phyloP scores from a whole-genome alignment of 30 jellyfish, hydroid and myxozoan genomes.

The Turritopsis dohrnii region DNA sequence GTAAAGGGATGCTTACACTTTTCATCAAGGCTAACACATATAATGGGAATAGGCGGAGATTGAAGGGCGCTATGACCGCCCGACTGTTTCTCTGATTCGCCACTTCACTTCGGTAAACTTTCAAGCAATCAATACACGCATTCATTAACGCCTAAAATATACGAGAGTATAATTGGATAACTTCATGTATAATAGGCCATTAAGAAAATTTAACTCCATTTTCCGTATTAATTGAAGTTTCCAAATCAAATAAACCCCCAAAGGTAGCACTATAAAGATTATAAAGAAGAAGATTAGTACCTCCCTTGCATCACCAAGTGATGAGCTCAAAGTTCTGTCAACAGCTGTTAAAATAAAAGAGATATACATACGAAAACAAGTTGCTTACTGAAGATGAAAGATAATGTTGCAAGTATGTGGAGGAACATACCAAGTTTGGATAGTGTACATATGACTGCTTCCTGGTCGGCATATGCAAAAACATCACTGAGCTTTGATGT shows the following conservation, averaged over 20 bases:
- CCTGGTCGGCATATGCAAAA: constrained; percentile 83
- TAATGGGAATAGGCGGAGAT: constrained; percentile 67
- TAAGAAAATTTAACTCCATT: too few relatives aligned
- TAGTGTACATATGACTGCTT: constrained; percentile 63
- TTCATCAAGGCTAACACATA: constrained; percentile 59
- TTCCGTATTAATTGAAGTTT: too few relatives aligned
- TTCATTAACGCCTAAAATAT: constrained; percentile 67
- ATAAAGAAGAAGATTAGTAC: constrained; percentile 24
- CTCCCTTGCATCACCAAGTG: constrained; percentile 98
- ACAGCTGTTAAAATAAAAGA: constrained; percentile 60
- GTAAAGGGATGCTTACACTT: constrained; percentile 46
- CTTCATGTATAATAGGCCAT: too few relatives aligned
- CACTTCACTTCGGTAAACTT: constrained; percentile 55
- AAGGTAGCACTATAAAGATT: too few relatives aligned
- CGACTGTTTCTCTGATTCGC: constrained; percentile 63
- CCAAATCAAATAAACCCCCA: too few relatives aligned
- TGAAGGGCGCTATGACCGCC: constrained; percentile 47
- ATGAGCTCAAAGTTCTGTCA: constrained; percentile 78
- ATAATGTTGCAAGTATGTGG: not conserved
- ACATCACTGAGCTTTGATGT: constrained; percentile 85
- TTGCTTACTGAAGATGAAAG: not conserved
- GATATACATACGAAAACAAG: not conserved
- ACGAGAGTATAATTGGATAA: not conserved
- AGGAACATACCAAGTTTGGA: constrained; percentile 78
- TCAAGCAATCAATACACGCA: constrained; percentile 82